phyloP scores from a whole-genome alignment of 2,888 invertebrate species.

The Eristalis pertinax region DNA sequence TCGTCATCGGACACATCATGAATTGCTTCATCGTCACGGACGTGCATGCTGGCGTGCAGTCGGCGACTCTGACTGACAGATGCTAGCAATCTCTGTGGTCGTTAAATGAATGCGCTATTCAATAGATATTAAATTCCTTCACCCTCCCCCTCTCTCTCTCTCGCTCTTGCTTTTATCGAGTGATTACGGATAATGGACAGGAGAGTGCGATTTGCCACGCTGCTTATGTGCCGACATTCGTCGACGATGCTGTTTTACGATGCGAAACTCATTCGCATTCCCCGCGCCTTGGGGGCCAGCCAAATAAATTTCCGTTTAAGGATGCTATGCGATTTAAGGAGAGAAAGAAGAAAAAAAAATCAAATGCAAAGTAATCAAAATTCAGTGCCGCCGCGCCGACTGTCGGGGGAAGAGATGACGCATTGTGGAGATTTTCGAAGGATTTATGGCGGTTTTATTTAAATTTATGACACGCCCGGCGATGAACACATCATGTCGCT shows the following conservation, averaged over 20 bases:
- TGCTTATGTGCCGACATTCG: slow-evolving; percentile 32
- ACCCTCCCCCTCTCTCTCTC: background rate
- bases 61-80: slow-evolving; percentile 63
- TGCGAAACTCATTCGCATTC: slow-evolving; percentile 1
- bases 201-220: slow-evolving; percentile 50
- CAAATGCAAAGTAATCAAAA: background rate
- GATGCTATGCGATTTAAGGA: background rate
- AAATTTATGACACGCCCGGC: slow-evolving; percentile 24
- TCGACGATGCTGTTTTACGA: slow-evolving; percentile 36
- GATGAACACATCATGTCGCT: slow-evolving; percentile 46
- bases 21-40: slow-evolving; percentile 62
- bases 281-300: slow-evolving; percentile 10
- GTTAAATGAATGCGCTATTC: slow-evolving; percentile 68
- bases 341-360: too few relatives aligned
- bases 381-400: background rate
- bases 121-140: slow-evolving; percentile 60
- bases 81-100: slow-evolving; percentile 62
- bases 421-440: background rate
- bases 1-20: slow-evolving; percentile 29
- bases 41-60: slow-evolving; percentile 63
- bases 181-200: slow-evolving; percentile 18
- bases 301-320: slow-evolving; percentile 31
- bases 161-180: slow-evolving; percentile 39
- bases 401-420: background rate
- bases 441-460: slow-evolving; percentile 26